phyloP scores from a whole-genome alignment of 2,113 vertebrate species.

The Periophthalmus modestus region DNA sequence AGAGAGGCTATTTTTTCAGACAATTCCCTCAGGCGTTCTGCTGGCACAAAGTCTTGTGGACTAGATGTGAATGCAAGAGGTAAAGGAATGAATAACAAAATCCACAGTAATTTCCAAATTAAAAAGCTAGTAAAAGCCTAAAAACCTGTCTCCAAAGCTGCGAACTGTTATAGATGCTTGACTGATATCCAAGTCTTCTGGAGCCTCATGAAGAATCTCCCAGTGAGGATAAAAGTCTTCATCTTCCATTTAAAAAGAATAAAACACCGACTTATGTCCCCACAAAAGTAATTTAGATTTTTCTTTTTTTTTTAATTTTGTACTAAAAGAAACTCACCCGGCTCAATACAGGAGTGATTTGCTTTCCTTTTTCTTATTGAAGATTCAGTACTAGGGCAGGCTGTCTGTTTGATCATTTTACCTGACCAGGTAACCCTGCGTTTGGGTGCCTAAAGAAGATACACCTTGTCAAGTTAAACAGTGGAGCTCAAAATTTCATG shows the following conservation, averaged over 20 bases:
- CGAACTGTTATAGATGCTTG: slow-evolving; percentile 49
- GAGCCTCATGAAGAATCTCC: slow-evolving; percentile 57
- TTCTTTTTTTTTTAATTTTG: too few relatives aligned
- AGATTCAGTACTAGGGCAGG: slow-evolving; percentile 20
- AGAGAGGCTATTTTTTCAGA: slow-evolving; percentile 52
- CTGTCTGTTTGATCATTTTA: slow-evolving; percentile 67
- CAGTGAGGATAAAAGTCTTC: slow-evolving; percentile 65
- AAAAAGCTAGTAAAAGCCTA: neutral
- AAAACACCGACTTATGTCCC: too few relatives aligned
- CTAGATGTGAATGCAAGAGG: slow-evolving; percentile 19
- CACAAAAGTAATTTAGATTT: too few relatives aligned
- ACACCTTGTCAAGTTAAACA: neutral
- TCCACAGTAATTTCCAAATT: neutral
- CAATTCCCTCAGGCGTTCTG: slow-evolving; percentile 34
- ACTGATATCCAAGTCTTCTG: slow-evolving; percentile 62
- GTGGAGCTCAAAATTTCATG: too few relatives aligned
- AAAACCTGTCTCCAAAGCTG: slow-evolving; percentile 61
- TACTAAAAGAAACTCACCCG: slow-evolving; percentile 69
- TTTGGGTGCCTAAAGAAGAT: slow-evolving; percentile 78
- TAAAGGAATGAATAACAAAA: neutral
- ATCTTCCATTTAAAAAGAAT: slow-evolving; percentile 39
- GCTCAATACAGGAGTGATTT: slow-evolving; percentile 52
- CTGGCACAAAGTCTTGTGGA: slow-evolving; percentile 25
- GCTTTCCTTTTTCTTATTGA: slow-evolving; percentile 52
- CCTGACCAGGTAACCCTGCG: slow-evolving; percentile 94